Evolutionary conservation across 1,140 invertebrate species (phyloP).

Genomic region (Armadillidium nasatum): DNA sequence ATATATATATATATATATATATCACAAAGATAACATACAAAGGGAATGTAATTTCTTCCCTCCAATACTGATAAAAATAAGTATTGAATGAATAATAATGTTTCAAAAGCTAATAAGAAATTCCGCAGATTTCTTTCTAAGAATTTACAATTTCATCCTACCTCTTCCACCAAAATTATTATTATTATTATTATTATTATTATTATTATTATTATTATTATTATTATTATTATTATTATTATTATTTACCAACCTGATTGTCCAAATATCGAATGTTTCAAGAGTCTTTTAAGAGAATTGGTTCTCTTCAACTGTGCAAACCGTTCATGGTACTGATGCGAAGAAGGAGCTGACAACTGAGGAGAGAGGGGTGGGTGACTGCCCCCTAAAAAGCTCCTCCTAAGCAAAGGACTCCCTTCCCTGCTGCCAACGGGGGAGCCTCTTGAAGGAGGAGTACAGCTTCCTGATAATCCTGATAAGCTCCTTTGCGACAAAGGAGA

Average conservation of each 20-base stretch:
- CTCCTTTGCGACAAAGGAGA: neutral
- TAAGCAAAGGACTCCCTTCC: slow-evolving; percentile 27
- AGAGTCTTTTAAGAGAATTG: slow-evolving; percentile 28
- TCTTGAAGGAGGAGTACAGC: neutral
- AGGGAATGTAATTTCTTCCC: no score
- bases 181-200: no score
- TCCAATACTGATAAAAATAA: no score
- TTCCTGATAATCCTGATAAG: neutral
- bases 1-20: no score
- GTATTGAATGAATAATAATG: no score
- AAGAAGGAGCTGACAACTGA: slow-evolving; percentile 17
- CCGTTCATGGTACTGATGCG: slow-evolving; percentile 17
- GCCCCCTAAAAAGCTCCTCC: slow-evolving; percentile 18
- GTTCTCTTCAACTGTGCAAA: slow-evolving; percentile 19
- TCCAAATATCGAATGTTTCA: slow-evolving; percentile 25
- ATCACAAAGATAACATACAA: no score
- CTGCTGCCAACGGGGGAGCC: slow-evolving; percentile 22
- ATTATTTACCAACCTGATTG: slow-evolving; percentile 12
- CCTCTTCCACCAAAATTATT: no score
- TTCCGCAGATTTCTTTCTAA: no score
- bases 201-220: no score
- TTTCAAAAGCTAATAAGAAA: no score
- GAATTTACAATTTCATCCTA: no score
- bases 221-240: no score
- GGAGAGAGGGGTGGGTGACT: neutral